phyloP scores from a whole-genome alignment of 2,888 invertebrate genomes.

The Meteorus colon region DNA sequence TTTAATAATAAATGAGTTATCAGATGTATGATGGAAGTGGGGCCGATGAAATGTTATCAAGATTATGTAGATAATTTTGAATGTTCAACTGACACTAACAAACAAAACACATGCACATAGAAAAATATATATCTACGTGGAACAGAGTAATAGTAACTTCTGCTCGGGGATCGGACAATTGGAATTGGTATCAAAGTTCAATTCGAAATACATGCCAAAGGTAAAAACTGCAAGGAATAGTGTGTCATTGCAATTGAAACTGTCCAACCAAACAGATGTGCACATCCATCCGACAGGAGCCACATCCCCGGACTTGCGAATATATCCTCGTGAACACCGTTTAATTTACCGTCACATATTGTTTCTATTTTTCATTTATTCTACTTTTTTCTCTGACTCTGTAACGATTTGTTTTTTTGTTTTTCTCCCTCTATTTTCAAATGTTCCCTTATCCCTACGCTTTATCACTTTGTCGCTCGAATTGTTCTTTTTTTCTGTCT shows the following conservation, averaged over 20 bases:
- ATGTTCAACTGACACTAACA: slow-evolving; percentile 10
- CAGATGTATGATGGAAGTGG: not conserved
- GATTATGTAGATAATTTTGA: slow-evolving; percentile 20
- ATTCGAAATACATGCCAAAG: slow-evolving; percentile 6
- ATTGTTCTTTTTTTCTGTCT: slow-evolving; percentile 6
- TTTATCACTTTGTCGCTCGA: slow-evolving; percentile 8
- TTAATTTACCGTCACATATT: slow-evolving; percentile 31
- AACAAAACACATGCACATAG: not conserved
- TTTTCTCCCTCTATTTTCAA: slow-evolving; percentile 5
- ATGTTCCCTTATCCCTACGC: not conserved
- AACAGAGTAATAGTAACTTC: slow-evolving; percentile 32
- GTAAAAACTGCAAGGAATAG: slow-evolving; percentile 23
- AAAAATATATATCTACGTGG: not conserved
- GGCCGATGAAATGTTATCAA: slow-evolving; percentile 31
- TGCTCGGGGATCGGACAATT: slow-evolving; percentile 30
- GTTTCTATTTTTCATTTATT: slow-evolving; percentile 15
- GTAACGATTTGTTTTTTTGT: not conserved
- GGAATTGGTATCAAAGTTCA: slow-evolving; percentile 40
- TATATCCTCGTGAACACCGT: slow-evolving; percentile 25
- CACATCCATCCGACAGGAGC: not conserved
- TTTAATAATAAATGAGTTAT: not conserved
- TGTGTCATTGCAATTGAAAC: slow-evolving; percentile 23
- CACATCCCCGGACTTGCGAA: slow-evolving; percentile 9
- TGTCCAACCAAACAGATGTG: not conserved
- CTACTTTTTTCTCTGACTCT: not conserved